Percentiles rank a stretch among this genome's conserved stretches.
These are phyloP conservation scores for Neodontobutis hainanensis DNA, from an alignment of 2,113 vertebrate species.

Conservation along the genomic window DNA sequence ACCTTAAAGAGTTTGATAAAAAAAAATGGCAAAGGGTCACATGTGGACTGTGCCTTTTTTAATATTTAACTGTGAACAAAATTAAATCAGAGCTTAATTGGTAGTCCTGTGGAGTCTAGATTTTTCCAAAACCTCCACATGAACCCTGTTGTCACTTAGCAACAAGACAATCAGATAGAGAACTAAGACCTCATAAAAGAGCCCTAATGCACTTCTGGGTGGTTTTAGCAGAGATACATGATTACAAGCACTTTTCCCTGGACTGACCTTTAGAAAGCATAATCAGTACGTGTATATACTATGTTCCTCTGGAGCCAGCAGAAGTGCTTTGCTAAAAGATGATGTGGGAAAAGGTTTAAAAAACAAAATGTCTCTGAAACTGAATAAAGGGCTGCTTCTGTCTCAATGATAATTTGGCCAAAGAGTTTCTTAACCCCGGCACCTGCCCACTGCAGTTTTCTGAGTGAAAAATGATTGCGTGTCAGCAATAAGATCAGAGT, in stretches of 20 bases:
- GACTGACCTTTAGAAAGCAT: conserved; percentile 48
- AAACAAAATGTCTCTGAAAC: neutral
- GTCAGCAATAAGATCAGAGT: conserved; percentile 1
- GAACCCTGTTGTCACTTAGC: conserved; percentile 34
- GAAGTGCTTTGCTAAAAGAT: neutral
- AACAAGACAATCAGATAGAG: conserved; percentile 33
- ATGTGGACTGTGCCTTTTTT: neutral
- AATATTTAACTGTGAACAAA: neutral
- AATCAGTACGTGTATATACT: conserved; percentile 43
- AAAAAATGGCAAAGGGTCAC: neutral
- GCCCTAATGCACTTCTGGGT: conserved; percentile 36
- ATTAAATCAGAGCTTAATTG: conserved; percentile 6
- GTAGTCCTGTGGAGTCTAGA: conserved; percentile 4
- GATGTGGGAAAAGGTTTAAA: neutral
- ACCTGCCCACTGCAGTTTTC: neutral
- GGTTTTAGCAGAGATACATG: conserved; percentile 40
- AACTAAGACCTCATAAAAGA: conserved; percentile 31
- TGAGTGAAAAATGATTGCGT: neutral
- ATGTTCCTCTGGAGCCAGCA: conserved; percentile 6
- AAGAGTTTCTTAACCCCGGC: neutral
- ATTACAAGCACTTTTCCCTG: conserved; percentile 41
- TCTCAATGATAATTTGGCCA: neutral
- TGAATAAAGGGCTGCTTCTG: neutral
- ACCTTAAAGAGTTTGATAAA: neutral
- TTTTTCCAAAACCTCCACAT: conserved; percentile 10